phyloP scores from a whole-genome alignment of 2,888 invertebrate genomes.

The Leptopilina drosophilae region DNA sequence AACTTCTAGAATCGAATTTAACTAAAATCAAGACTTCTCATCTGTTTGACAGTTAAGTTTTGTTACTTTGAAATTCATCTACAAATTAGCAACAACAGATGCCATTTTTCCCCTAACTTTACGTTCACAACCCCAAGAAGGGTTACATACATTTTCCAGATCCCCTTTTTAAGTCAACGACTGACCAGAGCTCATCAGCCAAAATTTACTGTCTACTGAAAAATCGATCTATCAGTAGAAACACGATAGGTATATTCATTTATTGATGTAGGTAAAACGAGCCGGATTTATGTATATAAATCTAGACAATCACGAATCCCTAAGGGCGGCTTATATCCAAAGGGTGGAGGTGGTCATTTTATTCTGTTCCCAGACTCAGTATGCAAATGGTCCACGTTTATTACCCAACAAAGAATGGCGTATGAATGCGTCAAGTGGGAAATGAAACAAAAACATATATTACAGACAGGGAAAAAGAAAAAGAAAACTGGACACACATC shows the following conservation, averaged over 20 bases:
- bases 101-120: too few species aligned
- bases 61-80: too few species aligned
- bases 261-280: conserved; percentile 44
- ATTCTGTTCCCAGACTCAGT: conserved; percentile 66
- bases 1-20: too few species aligned
- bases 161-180: conserved; percentile 50
- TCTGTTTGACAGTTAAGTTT: too few species aligned
- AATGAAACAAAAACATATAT: conserved; percentile 61
- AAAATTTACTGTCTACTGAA: conserved; percentile 70
- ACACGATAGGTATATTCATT: conserved; percentile 51
- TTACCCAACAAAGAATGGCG: conserved; percentile 71
- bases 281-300: conserved; percentile 64
- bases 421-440: conserved; percentile 73
- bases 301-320: conserved; percentile 73
- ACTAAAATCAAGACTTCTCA: too few species aligned
- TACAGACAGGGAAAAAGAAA: neutral
- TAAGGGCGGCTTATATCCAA: conserved; percentile 70
- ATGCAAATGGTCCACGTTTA: conserved; percentile 74
- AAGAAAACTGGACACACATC: neutral
- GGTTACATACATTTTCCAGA: conserved; percentile 40
- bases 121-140: too few species aligned
- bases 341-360: conserved; percentile 59
- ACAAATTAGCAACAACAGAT: too few species aligned
- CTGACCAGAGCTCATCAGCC: conserved; percentile 67
- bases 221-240: conserved; percentile 65